Evolutionary conservation across 2,888 invertebrate species (phyloP), one percentile per base, ranked within the genome.

Genomic region (Epinotia brunnichana): DNA sequence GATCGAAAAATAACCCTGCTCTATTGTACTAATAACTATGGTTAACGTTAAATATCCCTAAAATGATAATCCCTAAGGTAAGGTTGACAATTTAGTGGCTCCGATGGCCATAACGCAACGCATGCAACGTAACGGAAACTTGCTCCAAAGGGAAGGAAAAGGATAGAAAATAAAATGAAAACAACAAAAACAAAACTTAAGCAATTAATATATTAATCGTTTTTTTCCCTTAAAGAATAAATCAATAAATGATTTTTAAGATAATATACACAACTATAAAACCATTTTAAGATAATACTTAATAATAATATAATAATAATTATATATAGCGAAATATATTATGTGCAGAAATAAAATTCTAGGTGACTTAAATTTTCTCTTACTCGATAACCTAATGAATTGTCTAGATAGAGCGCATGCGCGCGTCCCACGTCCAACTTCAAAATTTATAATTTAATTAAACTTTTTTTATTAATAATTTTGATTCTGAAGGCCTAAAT

Each of bases 401-500:
- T 93, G 90, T 82, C 93, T 92, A 92, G 88, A 89, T 92, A 92
- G 88, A 89, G 90, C 90, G 91, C 90, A 88, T 84, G 81, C 83
- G 82, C 76, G 66, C 74, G 76, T 78, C 75, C 88, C 88, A 90
- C 91, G 90, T 90, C 85, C 89, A 87, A 89, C 90, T 88, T 88
- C 86, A 87, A 86, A 84, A 85, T 83, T 86, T 87, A 90, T 90
- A 91, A 91, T 91, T 91, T 91, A 89, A 86, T 90, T 92, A 84
- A 87, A 88, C 84, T 90, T 88, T 85, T 88, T 89, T 91, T 91
- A 92, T 93, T 87, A 93, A 93, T 93, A 93, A 93, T 94, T 94
- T 94, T 94, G 94, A 94, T 93, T 94, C 94, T 94, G 94, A 94
- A 94, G 94, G 94, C 94, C 94, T 94, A 94, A 94, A 94, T 94